Evolutionary conservation across 2,797 vertebrate genomes (phyloP).

Genomic region (Lepidocolaptes lacrymiger): DNA sequence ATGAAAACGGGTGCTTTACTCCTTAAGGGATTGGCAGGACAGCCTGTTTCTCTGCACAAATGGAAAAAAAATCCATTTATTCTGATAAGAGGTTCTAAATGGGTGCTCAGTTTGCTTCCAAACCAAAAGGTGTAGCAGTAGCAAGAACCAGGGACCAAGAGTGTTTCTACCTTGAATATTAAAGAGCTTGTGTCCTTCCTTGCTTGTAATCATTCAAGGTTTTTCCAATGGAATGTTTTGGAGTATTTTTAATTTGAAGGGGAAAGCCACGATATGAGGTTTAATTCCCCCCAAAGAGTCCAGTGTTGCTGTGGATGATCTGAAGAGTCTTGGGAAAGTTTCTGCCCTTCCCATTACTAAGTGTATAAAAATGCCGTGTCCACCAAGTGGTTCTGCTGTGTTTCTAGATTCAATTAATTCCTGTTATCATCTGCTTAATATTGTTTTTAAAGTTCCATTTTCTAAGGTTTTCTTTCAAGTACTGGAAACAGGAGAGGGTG

Average conservation of each 20-base stretch:
- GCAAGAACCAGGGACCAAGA: neutral
- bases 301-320: conserved; percentile 7
- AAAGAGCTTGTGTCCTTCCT: neutral
- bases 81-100: neutral
- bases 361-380: neutral
- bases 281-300: conserved; percentile 48
- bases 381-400: neutral
- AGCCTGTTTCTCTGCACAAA: neutral
- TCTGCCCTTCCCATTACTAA: conserved; percentile 6
- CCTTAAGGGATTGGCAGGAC: neutral
- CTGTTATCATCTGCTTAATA: neutral
- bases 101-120: neutral
- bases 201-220: neutral
- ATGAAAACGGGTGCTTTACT: neutral
- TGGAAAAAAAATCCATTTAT: neutral
- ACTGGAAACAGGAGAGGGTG: neutral
- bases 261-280: conserved; percentile 30
- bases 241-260: conserved; percentile 46
- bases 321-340: conserved; percentile 44
- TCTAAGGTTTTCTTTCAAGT: neutral
- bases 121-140: neutral
- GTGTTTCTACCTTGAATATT: neutral
- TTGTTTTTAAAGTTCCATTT: neutral
- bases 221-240: conserved; percentile 60
- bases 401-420: neutral